phyloP scores from a whole-genome alignment of 2,113 vertebrate species.

The Periophthalmodon schlosseri region DNA sequence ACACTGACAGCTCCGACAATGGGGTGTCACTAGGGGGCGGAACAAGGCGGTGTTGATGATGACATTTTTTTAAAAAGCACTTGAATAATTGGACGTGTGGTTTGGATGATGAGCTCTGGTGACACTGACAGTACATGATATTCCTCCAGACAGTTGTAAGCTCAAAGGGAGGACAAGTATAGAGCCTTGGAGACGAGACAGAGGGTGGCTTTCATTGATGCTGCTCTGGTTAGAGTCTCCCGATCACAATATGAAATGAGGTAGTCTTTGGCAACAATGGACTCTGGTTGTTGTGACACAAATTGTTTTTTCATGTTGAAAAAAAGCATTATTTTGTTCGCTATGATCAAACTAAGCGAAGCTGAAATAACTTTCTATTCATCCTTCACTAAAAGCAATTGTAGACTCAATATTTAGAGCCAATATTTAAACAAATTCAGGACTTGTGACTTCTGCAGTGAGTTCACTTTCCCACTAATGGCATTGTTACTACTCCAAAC shows the following conservation, averaged over 20 bases:
- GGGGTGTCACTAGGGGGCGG: slow-evolving; percentile 26
- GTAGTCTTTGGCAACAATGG: background rate
- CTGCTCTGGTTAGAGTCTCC: background rate
- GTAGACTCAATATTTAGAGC: background rate
- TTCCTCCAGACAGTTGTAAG: slow-evolving; percentile 45
- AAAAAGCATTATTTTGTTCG: background rate
- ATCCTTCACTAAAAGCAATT: background rate
- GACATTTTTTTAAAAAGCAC: slow-evolving; percentile 35
- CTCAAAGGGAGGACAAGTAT: slow-evolving; percentile 14
- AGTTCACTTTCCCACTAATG: slow-evolving; percentile 9
- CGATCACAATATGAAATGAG: background rate
- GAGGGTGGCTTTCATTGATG: background rate
- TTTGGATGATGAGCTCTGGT: slow-evolving; percentile 41
- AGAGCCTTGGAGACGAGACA: slow-evolving; percentile 14
- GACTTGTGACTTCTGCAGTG: slow-evolving; percentile 4
- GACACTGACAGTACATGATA: slow-evolving; percentile 33
- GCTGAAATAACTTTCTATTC: background rate
- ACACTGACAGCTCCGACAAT: slow-evolving; percentile 55
- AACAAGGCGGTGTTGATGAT: slow-evolving; percentile 32
- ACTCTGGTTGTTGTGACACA: background rate
- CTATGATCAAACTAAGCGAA: background rate
- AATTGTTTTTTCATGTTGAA: background rate
- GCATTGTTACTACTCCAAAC: slow-evolving; percentile 6
- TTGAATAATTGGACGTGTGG: slow-evolving; percentile 24
- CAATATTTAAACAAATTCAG: slow-evolving; percentile 5